Evolutionary conservation across 2,888 invertebrate genomes (phyloP).

Genomic region (Uloborus plumipes): DNA sequence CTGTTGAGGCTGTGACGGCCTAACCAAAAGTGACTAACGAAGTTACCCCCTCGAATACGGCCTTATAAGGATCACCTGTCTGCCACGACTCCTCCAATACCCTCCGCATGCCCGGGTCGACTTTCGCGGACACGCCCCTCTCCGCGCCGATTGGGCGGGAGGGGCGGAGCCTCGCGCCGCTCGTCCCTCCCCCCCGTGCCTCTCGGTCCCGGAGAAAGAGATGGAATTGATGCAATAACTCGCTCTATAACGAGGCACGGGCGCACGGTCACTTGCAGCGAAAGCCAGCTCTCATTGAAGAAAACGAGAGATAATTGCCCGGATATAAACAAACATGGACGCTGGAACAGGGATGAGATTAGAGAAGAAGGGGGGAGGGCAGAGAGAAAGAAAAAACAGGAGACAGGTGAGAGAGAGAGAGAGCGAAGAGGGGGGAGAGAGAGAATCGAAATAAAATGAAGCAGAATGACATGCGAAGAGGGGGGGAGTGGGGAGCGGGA

Average conservation of each 20-base stretch:
- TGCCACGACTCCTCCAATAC: slow-evolving; percentile 58
- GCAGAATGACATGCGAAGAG: slow-evolving; percentile 36
- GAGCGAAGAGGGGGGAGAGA: no score
- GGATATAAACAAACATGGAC: slow-evolving; percentile 56
- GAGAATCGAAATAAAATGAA: slow-evolving; percentile 2
- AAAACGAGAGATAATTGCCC: slow-evolving; percentile 45
- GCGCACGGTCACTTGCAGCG: slow-evolving; percentile 27
- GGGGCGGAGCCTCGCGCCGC: slow-evolving; percentile 19
- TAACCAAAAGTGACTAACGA: slow-evolving; percentile 71
- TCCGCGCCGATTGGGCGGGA: slow-evolving; percentile 35
- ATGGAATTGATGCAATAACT: slow-evolving; percentile 56
- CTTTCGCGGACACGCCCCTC: slow-evolving; percentile 38
- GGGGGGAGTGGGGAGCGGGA: slow-evolving; percentile 7
- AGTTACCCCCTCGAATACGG: slow-evolving; percentile 69
- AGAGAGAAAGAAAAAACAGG: neutral
- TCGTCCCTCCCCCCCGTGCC: slow-evolving; percentile 4
- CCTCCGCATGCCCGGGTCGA: slow-evolving; percentile 50
- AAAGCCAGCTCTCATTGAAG: slow-evolving; percentile 32
- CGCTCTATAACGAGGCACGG: slow-evolving; percentile 18
- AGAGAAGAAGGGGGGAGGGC: slow-evolving; percentile 7
- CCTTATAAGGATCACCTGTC: slow-evolving; percentile 68
- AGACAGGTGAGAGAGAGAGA: neutral
- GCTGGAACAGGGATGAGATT: slow-evolving; percentile 35
- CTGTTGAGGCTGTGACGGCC: slow-evolving; percentile 69
- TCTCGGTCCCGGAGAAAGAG: neutral